These are phyloP conservation scores for Ichneumoninae sp. DNA, from an alignment of 2,888 invertebrate species.

Conservation along the genomic window DNA sequence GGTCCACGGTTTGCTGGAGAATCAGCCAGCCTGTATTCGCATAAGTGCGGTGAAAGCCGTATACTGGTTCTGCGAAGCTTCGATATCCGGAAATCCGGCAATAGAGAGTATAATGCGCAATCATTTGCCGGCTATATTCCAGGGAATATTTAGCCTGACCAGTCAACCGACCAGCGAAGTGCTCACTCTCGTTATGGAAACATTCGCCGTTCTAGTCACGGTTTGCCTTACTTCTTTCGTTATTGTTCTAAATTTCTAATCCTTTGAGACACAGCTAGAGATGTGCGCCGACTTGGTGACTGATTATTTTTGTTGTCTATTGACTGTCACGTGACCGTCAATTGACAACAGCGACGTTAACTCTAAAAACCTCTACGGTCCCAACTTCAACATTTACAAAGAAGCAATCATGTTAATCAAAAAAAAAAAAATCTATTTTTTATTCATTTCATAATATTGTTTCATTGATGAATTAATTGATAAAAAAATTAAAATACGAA, in stretches of 20 bases:
- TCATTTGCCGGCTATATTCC: constrained; percentile 80
- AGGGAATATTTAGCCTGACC: constrained; percentile 79
- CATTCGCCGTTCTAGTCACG: constrained; percentile 78
- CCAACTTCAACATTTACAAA: too few relatives aligned
- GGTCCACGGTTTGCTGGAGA: constrained; percentile 85
- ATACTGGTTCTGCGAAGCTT: constrained; percentile 85
- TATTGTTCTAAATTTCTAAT: neutral
- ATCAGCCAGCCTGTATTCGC: constrained; percentile 85
- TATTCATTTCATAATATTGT: too few relatives aligned
- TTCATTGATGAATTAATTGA: too few relatives aligned
- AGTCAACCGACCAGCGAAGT: constrained; percentile 79
- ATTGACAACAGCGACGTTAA: neutral
- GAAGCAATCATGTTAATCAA: too few relatives aligned
- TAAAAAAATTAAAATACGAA: too few relatives aligned
- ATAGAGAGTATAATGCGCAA: constrained; percentile 76
- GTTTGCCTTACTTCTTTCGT: constrained; percentile 66
- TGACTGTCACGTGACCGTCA: too few relatives aligned
- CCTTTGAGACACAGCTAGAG: neutral
- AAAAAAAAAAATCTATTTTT: too few relatives aligned
- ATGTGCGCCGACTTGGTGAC: too few relatives aligned
- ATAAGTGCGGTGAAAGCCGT: constrained; percentile 86
- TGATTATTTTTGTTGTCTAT: too few relatives aligned
- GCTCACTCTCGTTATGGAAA: constrained; percentile 79
- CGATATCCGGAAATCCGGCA: constrained; percentile 71
- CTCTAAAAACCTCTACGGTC: neutral